Percentiles rank a stretch among this genome's conserved stretches.
phyloP scores from a whole-genome alignment of 2,113 vertebrate genomes.

The Climacteris rufus region DNA sequence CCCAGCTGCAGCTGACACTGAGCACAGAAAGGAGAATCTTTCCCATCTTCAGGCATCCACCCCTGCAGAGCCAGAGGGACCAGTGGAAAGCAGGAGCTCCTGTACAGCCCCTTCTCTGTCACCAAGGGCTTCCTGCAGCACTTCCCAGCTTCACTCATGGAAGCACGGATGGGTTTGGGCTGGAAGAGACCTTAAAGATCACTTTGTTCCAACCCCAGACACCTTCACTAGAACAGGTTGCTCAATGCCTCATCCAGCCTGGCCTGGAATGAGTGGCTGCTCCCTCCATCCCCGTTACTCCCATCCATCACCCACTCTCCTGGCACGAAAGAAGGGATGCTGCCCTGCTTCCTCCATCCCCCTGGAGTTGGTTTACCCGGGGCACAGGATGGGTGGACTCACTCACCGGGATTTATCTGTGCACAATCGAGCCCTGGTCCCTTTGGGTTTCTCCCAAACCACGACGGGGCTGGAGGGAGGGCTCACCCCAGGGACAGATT shows the following conservation, averaged over 20 bases:
- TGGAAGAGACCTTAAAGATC: background rate
- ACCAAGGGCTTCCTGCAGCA: background rate
- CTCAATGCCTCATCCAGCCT: background rate
- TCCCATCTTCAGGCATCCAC: background rate
- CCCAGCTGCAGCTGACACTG: background rate
- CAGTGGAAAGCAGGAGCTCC: background rate
- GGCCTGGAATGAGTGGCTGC: background rate
- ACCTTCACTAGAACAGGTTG: background rate
- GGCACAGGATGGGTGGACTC: background rate
- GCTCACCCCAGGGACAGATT: background rate
- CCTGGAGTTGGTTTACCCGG: background rate
- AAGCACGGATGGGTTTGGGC: background rate
- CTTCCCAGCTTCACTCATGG: background rate
- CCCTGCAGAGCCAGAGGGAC: background rate
- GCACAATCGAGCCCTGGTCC: accelerated
- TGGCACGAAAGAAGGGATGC: background rate
- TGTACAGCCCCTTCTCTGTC: background rate
- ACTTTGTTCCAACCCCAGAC: accelerated
- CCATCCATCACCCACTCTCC: background rate
- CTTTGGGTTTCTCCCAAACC: background rate
- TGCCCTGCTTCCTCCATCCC: background rate
- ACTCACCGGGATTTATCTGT: background rate
- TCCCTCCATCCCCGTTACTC: background rate
- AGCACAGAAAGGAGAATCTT: background rate
- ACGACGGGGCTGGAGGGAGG: background rate